phyloP scores from a whole-genome alignment of 2,888 invertebrate species.

The Andricus quercusramuli region DNA sequence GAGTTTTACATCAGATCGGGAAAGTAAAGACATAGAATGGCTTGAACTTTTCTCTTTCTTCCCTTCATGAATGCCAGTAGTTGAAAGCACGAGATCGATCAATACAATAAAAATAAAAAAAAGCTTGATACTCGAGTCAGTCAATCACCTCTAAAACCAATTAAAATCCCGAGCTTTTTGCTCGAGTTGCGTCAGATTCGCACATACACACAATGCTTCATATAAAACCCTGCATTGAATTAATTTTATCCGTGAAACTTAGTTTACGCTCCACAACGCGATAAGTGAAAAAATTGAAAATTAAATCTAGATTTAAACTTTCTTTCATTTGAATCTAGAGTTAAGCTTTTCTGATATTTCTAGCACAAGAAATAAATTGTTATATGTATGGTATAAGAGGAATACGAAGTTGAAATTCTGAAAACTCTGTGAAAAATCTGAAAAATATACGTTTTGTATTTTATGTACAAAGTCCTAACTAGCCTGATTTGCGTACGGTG shows the following conservation, averaged over 20 bases:
- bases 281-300: neutral
- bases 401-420: neutral
- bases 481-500: too few relatives aligned
- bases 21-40: neutral
- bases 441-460: neutral
- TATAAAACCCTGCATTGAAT: neutral
- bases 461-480: too few relatives aligned
- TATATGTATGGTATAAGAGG: neutral
- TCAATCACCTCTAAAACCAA: conserved; percentile 45
- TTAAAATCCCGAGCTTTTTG: conserved; percentile 43
- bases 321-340: too few relatives aligned
- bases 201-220: neutral
- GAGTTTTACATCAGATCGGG: neutral
- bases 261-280: neutral
- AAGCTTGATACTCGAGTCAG: neutral
- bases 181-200: neutral
- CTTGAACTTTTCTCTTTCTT: neutral
- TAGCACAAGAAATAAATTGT: neutral
- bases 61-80: too few relatives aligned
- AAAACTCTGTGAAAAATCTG: neutral
- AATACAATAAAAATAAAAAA: conserved; percentile 3
- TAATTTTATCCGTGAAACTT: conserved; percentile 1
- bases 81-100: neutral
- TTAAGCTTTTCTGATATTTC: neutral
- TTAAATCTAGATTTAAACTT: neutral